A percentile compares a stretch with the other conserved stretches of the same genome.
These are phyloP conservation scores for Acronicta psi DNA, from an alignment of 2,888 invertebrate genomes.

Conservation along the genomic window DNA sequence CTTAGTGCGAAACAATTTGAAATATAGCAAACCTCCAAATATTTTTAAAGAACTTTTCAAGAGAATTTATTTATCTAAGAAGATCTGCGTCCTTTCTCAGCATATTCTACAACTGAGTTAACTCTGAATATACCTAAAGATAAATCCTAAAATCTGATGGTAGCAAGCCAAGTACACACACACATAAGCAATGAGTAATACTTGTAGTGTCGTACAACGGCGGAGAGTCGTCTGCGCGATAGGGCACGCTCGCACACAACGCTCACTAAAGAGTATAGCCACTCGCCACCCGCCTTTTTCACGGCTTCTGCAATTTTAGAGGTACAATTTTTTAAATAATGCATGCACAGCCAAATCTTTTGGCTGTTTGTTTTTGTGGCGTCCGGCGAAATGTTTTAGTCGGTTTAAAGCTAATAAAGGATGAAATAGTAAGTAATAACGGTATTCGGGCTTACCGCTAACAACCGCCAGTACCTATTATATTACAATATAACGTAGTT, in stretches of 20 bases:
- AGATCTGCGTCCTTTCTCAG: not conserved
- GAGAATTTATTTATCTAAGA: not conserved
- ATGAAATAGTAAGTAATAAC: constrained; percentile 26
- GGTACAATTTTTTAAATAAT: constrained; percentile 56
- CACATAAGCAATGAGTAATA: constrained; percentile 59
- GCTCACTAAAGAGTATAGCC: constrained; percentile 44
- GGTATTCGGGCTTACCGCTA: not conserved
- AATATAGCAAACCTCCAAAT: no score
- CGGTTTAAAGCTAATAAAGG: constrained; percentile 31
- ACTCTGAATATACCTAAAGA: constrained; percentile 33
- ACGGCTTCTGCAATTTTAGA: constrained; percentile 62
- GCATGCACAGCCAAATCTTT: constrained; percentile 44
- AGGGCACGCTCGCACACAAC: constrained; percentile 65
- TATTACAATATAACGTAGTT: constrained; percentile 1
- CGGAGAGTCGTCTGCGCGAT: constrained; percentile 60
- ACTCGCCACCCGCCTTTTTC: constrained; percentile 56
- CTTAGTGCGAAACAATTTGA: no score
- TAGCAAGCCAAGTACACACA: constrained; percentile 45
- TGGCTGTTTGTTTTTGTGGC: constrained; percentile 42
- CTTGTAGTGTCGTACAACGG: constrained; percentile 50
- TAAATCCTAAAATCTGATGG: constrained; percentile 46
- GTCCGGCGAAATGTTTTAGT: constrained; percentile 38
- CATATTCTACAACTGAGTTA: constrained; percentile 2
- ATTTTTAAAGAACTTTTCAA: not conserved
- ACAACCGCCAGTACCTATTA: not conserved